Evolutionary conservation across 2,797 vertebrate genomes (phyloP).

Genomic region (Gallinago nigripennis): DNA sequence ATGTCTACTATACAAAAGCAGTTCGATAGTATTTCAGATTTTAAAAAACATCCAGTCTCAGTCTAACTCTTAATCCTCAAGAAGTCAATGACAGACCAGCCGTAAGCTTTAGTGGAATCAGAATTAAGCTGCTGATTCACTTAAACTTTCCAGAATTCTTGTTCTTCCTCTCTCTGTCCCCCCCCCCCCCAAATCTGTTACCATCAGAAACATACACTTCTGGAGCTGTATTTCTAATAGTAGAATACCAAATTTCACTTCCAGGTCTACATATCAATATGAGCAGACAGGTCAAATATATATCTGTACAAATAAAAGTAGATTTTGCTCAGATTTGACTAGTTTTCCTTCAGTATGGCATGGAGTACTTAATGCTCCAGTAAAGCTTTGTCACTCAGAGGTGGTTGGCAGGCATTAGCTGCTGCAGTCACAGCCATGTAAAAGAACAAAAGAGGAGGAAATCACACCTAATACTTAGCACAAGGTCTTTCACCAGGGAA

Average conservation of each 20-base stretch:
- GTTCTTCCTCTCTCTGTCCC: neutral
- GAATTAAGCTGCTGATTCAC: neutral
- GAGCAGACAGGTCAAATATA: neutral
- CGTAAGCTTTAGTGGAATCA: neutral
- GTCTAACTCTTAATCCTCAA: neutral
- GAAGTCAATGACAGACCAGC: neutral
- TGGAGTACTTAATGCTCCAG: neutral
- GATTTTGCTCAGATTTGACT: constrained; percentile 1
- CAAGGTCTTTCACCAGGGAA: neutral
- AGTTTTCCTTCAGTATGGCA: neutral
- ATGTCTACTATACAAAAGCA: neutral
- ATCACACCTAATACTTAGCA: neutral
- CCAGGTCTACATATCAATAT: accelerated
- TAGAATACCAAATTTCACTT: neutral
- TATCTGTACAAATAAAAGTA: neutral
- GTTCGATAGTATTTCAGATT: neutral
- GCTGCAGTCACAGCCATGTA: neutral
- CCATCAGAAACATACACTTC: neutral
- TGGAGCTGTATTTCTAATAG: neutral
- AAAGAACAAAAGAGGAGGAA: neutral
- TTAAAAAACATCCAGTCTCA: neutral
- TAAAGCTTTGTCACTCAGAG: neutral
- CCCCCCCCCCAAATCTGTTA: neutral
- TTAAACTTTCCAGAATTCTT: neutral
- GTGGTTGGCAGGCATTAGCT: neutral